Conservation (phyloP, 2,888 invertebrate species). For the Candidula unifasciata region DNA sequence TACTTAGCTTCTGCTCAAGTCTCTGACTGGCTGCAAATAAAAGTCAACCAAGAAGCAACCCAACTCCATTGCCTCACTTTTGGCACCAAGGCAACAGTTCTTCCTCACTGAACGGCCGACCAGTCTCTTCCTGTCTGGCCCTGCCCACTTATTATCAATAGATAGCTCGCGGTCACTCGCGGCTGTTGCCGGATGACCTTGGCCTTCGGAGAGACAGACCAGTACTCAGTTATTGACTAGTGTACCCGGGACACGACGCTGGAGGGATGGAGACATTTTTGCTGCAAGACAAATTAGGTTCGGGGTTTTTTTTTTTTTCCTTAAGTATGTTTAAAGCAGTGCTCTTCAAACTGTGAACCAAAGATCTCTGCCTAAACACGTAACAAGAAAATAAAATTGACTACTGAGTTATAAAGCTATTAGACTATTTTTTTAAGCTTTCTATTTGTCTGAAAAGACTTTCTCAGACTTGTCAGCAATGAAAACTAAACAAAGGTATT, state of each 20-base stretch:
- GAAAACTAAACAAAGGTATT: too few species aligned
- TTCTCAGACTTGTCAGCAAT: too few species aligned
- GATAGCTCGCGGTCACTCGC: conserved; percentile 46
- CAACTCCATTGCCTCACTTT: neutral
- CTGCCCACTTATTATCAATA: neutral
- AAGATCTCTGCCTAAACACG: too few species aligned
- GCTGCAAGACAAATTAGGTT: conserved; percentile 44
- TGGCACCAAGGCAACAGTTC: neutral
- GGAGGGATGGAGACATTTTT: conserved; percentile 25
- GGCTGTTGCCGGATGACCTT: conserved; percentile 26
- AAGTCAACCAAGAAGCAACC: too few species aligned
- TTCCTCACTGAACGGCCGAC: neutral
- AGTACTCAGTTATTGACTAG: conserved; percentile 45
- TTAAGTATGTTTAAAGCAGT: too few species aligned
- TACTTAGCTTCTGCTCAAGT: too few species aligned
- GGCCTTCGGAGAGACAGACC: conserved; percentile 30
- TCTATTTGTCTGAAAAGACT: too few species aligned
- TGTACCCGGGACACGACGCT: neutral
- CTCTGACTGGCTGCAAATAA: too few species aligned
- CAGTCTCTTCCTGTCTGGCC: neutral
- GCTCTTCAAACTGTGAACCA: too few species aligned
- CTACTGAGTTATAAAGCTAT: too few species aligned
- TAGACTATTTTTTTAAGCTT: too few species aligned
- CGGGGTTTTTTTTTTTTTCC: conserved; percentile 29
- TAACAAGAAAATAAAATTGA: too few species aligned